phyloP scores from a whole-genome alignment of 2,113 vertebrate genomes.

The Mesocricetus auratus region DNA sequence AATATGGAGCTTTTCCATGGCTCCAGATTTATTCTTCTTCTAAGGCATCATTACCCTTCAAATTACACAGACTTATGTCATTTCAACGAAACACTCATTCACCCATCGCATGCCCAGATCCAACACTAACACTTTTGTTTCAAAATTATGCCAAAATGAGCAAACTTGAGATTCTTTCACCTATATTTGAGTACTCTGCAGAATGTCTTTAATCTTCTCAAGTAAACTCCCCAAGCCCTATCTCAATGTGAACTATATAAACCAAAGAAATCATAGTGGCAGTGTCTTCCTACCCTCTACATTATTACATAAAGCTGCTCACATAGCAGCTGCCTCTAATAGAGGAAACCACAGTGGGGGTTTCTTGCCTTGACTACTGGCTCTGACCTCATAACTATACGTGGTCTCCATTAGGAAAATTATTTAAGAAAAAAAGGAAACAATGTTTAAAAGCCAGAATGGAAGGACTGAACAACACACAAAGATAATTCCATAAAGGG shows the following conservation, averaged over 20 bases:
- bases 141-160: conserved; percentile 88
- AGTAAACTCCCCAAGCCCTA: conserved; percentile 70
- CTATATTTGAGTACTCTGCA: conserved; percentile 84
- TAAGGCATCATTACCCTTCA: conserved; percentile 83
- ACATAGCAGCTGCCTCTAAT: background rate
- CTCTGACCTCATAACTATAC: background rate
- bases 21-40: conserved; percentile 87
- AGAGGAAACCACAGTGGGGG: background rate
- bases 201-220: conserved; percentile 82
- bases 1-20: conserved; percentile 78
- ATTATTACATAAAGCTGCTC: background rate
- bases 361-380: background rate
- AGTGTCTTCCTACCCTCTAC: background rate
- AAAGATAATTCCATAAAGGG: conserved; percentile 49
- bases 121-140: conserved; percentile 91
- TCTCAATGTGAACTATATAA: conserved; percentile 67
- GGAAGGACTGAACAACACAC: conserved; percentile 57
- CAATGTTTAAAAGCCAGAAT: conserved; percentile 16
- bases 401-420: conserved; percentile 17
- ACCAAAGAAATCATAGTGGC: conserved; percentile 29
- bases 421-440: background rate
- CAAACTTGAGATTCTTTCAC: conserved; percentile 88
- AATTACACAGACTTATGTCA: conserved; percentile 90
- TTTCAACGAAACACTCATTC: conserved; percentile 89
- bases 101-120: conserved; percentile 88